Evolutionary conservation across 2,113 vertebrate species (phyloP).

Genomic region (Eulacestoma nigropectus): DNA sequence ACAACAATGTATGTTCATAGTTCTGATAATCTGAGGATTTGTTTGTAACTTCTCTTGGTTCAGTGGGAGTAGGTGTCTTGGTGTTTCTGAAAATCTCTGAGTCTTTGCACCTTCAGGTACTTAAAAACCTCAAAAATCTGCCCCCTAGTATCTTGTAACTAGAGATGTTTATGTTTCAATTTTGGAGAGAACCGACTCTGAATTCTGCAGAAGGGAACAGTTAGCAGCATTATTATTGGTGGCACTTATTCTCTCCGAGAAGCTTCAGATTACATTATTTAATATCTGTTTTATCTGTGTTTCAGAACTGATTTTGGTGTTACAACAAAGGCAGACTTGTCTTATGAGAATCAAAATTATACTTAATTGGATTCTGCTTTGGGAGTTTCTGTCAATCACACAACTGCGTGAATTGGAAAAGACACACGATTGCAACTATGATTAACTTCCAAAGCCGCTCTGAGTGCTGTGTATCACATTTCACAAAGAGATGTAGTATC

Average conservation of each 20-base stretch:
- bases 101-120: not conserved
- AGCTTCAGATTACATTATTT: conserved; percentile 44
- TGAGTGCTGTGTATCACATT: not conserved
- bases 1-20: not conserved
- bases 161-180: not conserved
- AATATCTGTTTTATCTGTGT: conserved; percentile 60
- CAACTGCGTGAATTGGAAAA: not conserved
- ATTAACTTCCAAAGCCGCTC: conserved; percentile 4
- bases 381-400: conserved; percentile 61
- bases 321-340: conserved; percentile 51
- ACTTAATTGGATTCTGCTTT: conserved; percentile 59
- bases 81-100: not conserved
- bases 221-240: not conserved
- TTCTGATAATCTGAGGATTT: not conserved
- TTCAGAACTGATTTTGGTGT: conserved; percentile 48
- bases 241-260: conserved; percentile 15
- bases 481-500: not conserved
- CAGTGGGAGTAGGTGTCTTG: not conserved
- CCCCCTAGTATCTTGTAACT: not conserved
- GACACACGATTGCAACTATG: conserved; percentile 1
- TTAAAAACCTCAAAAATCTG: not conserved
- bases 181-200: not conserved
- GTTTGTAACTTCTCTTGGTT: not conserved
- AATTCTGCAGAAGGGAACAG: not conserved
- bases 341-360: conserved; percentile 56